A percentile compares a stretch with the other conserved stretches of the same genome.
These are phyloP conservation scores for Aphodius granarius DNA, from an alignment of 2,888 invertebrate species.

Conservation along the genomic window DNA sequence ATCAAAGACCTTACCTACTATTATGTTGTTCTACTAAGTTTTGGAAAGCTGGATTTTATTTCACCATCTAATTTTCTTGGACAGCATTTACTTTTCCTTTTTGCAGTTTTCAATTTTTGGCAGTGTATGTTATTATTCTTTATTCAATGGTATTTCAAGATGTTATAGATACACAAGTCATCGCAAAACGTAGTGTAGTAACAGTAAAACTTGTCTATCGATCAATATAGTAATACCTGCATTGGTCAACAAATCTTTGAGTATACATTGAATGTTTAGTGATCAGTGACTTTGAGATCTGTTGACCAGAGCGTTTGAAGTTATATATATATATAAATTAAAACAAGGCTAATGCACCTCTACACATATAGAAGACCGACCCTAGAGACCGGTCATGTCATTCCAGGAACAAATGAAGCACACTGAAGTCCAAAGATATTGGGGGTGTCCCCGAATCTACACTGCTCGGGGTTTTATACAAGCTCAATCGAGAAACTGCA, in stretches of 20 bases:
- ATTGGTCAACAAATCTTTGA: neutral
- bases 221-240: neutral
- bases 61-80: no score
- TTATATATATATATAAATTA: neutral
- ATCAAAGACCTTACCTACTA: no score
- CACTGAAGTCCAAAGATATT: constrained; percentile 48
- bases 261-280: neutral
- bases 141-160: neutral
- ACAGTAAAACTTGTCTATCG: neutral
- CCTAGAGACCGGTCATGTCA: constrained; percentile 48
- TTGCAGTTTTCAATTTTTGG: neutral
- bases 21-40: no score
- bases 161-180: neutral
- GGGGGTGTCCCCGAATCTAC: constrained; percentile 8
- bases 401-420: constrained; percentile 58
- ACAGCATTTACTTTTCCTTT: neutral
- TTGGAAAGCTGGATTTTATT: no score
- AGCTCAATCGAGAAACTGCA: constrained; percentile 26
- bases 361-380: constrained; percentile 48
- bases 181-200: neutral
- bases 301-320: neutral
- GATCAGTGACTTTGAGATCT: neutral
- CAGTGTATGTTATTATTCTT: neutral
- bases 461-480: neutral
- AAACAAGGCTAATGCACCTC: constrained; percentile 44